phyloP scores from a whole-genome alignment of 2,113 vertebrate genomes.

The Anthoscopus minutus region DNA sequence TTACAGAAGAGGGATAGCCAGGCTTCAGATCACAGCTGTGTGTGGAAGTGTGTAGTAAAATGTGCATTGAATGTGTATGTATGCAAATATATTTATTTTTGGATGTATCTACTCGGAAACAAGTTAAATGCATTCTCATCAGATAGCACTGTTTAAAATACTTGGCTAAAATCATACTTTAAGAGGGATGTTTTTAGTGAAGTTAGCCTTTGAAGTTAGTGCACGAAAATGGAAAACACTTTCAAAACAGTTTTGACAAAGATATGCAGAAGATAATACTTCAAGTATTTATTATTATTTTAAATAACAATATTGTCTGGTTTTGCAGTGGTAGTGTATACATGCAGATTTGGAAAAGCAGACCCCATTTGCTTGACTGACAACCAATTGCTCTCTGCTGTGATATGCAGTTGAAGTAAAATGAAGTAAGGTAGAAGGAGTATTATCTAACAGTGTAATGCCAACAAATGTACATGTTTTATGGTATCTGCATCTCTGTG shows the following conservation, averaged over 20 bases:
- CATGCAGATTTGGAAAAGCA: not conserved
- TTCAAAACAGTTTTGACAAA: not conserved
- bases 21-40: not conserved
- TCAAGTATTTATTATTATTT: not conserved
- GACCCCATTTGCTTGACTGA: not conserved
- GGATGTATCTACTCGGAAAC: not conserved
- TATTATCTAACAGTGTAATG: not conserved
- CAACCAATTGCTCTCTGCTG: not conserved
- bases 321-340: not conserved
- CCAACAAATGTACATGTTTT: not conserved
- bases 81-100: not conserved
- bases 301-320: not conserved
- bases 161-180: not conserved
- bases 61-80: not conserved
- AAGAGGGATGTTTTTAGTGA: not conserved
- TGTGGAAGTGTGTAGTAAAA: not conserved
- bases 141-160: not conserved
- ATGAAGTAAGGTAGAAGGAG: not conserved
- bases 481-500: not conserved
- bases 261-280: not conserved
- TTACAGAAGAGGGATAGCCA: fast-evolving
- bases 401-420: not conserved
- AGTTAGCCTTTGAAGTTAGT: not conserved
- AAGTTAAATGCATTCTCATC: not conserved
- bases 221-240: not conserved